phyloP scores from a whole-genome alignment of 2,888 invertebrate genomes.

The Pristionchus fissidentatus region DNA sequence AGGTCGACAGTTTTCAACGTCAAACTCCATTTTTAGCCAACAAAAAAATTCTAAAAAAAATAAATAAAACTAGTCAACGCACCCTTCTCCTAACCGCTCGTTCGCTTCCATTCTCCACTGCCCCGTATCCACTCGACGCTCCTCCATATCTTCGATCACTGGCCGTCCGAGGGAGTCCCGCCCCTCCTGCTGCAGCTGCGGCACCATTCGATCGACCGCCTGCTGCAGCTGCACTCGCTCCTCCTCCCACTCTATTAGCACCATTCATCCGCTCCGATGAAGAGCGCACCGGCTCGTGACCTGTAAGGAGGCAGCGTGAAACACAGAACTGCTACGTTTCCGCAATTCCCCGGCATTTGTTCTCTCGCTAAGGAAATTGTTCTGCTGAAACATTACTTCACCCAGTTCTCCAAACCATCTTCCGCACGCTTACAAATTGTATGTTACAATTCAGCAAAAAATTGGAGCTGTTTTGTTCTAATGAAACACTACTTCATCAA shows the following conservation, averaged over 20 bases:
- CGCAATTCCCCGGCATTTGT: too few species aligned
- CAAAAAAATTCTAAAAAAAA: too few species aligned
- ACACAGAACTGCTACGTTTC: not conserved
- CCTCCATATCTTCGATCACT: not conserved
- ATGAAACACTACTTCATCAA: too few species aligned
- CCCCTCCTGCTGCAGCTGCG: not conserved
- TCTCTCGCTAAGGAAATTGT: too few species aligned
- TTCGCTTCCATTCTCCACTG: slow-evolving; percentile 2
- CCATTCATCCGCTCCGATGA: slow-evolving; percentile 23
- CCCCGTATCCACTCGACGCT: not conserved
- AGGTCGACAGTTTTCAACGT: too few species aligned
- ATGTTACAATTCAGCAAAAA: too few species aligned
- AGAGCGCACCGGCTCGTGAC: slow-evolving; percentile 28
- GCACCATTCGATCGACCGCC: slow-evolving; percentile 11
- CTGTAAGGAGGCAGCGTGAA: not conserved
- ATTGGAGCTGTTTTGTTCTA: too few species aligned
- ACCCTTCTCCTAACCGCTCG: not conserved
- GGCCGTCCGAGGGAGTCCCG: not conserved
- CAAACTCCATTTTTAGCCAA: not conserved
- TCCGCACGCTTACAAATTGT: too few species aligned
- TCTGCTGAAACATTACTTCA: not conserved
- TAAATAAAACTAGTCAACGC: not conserved
- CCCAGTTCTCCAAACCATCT: not conserved
- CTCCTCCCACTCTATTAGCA: not conserved
- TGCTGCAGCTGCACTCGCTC: not conserved